These are phyloP conservation scores for Sclerodermus sp. DNA, from an alignment of 2,888 invertebrate species.

Conservation along the genomic window DNA sequence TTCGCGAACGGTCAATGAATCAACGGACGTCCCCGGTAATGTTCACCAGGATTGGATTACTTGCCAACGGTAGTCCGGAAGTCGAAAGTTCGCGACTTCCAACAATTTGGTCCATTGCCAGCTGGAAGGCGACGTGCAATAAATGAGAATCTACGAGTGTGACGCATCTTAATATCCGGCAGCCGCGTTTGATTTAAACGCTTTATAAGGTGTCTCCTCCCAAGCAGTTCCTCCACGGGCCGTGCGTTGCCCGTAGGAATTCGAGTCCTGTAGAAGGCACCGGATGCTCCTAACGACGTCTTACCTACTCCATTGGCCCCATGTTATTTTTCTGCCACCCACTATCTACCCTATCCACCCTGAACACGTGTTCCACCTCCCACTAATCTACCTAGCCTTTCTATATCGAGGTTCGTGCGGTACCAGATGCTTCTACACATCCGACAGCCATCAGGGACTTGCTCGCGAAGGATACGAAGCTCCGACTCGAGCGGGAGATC, in stretches of 20 bases:
- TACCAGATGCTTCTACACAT: conserved; percentile 27
- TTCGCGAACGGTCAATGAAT: conserved; percentile 25
- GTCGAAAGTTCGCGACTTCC: conserved; percentile 39
- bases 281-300: conserved; percentile 56
- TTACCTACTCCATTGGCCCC: conserved; percentile 52
- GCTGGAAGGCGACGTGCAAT: conserved; percentile 31
- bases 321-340: conserved; percentile 52
- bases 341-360: conserved; percentile 20
- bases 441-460: conserved; percentile 13
- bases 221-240: conserved; percentile 9
- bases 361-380: conserved; percentile 57
- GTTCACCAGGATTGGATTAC: conserved; percentile 35
- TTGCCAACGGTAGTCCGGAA: conserved; percentile 19
- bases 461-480: conserved; percentile 1
- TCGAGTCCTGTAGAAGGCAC: conserved; percentile 36
- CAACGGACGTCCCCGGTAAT: conserved; percentile 32
- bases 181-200: conserved; percentile 37
- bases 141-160: conserved; percentile 30
- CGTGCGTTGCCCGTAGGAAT: conserved; percentile 21
- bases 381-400: conserved; percentile 46
- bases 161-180: conserved; percentile 48
- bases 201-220: conserved; percentile 33
- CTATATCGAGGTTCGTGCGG: conserved; percentile 30
- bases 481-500: conserved; percentile 40
- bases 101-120: conserved; percentile 52